Conservation (phyloP, 1,140 invertebrate genomes). For the Euschistus heros region DNA sequence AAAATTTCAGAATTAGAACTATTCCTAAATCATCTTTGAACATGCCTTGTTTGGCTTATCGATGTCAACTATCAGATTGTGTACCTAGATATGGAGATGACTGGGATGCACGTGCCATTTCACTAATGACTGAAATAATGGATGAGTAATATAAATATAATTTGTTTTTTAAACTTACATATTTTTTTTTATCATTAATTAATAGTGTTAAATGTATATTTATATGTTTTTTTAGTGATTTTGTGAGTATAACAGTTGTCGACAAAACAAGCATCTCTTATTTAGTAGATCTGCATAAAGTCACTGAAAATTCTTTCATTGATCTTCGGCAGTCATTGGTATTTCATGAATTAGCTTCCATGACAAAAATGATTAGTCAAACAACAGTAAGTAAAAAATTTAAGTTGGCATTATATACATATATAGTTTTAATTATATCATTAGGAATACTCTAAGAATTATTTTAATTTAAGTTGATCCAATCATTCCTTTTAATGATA, state of each 20-base stretch:
- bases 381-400: no score
- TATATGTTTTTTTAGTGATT: background rate
- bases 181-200: background rate
- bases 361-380: no score
- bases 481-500: no score
- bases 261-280: background rate
- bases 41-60: conserved; percentile 13
- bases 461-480: no score
- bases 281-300: conserved; percentile 2
- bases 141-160: background rate
- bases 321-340: background rate
- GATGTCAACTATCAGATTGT: conserved; percentile 21
- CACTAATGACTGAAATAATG: conserved; percentile 13
- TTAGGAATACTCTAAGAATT: no score
- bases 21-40: conserved; percentile 15
- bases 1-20: conserved; percentile 20
- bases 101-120: conserved; percentile 18
- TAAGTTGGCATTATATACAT: no score
- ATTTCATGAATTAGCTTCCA: background rate
- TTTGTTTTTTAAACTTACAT: background rate
- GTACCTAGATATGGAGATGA: conserved; percentile 1
- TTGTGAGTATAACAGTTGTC: background rate
- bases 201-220: no score
- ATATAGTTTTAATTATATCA: no score
- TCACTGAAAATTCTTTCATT: background rate